phyloP scores from a whole-genome alignment of 2,113 vertebrate genomes.

The Sinocyclocheilus maitianheensis region DNA sequence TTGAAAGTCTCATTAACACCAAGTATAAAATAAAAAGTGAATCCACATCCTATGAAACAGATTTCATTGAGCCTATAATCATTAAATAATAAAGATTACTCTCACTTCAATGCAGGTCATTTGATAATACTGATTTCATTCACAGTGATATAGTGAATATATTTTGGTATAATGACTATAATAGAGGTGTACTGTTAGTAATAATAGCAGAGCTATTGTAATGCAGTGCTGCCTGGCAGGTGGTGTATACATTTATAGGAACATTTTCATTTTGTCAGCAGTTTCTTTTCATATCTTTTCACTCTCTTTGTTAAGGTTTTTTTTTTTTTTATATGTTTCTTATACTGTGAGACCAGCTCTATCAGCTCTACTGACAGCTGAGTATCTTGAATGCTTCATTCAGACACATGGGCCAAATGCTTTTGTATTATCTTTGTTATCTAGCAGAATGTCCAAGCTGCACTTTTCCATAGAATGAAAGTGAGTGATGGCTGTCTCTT shows the following conservation, averaged over 20 bases:
- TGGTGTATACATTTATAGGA: not conserved
- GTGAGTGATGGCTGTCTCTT: not conserved
- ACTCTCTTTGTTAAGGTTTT: not conserved
- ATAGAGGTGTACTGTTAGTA: not conserved
- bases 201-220: slow-evolving; percentile 8
- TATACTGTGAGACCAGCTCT: not conserved
- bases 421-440: not conserved
- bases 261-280: slow-evolving; percentile 11
- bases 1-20: too few species aligned
- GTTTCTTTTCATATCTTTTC: slow-evolving; percentile 25
- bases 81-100: too few species aligned
- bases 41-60: too few species aligned
- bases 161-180: not conserved
- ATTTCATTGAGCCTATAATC: too few species aligned
- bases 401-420: not conserved
- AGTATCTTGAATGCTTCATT: not conserved
- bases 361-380: not conserved
- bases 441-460: not conserved
- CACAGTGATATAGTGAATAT: not conserved
- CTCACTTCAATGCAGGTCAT: not conserved
- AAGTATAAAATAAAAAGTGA: too few species aligned
- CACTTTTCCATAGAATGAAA: not conserved
- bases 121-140: not conserved
- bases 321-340: not conserved
- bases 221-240: slow-evolving; percentile 9